phyloP scores from a whole-genome alignment of 2,888 invertebrate genomes.

The Syritta pipiens region DNA sequence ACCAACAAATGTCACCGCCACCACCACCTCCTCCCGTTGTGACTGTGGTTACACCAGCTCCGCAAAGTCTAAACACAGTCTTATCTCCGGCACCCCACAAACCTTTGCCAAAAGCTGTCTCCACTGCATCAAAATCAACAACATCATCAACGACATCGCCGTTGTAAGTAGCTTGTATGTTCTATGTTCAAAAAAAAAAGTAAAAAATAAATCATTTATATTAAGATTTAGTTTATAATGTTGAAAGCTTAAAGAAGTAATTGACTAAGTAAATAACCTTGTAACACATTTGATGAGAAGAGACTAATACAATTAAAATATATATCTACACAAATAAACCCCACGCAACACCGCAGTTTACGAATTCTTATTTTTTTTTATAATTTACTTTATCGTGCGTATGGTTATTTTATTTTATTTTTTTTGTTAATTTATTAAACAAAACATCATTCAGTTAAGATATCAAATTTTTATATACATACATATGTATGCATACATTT shows the following conservation, averaged over 20 bases:
- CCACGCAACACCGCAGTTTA: slow-evolving; percentile 51
- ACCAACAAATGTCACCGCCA: slow-evolving; percentile 65
- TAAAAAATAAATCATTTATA: slow-evolving; percentile 43
- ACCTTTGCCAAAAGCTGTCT: slow-evolving; percentile 36
- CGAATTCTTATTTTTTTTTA: slow-evolving; percentile 42
- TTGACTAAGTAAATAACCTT: slow-evolving; percentile 28
- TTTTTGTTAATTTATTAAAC: slow-evolving; percentile 67
- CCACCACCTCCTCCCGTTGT: slow-evolving; percentile 57
- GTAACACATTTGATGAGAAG: slow-evolving; percentile 34
- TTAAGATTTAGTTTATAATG: slow-evolving; percentile 27
- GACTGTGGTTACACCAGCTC: slow-evolving; percentile 60
- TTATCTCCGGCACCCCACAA: slow-evolving; percentile 60
- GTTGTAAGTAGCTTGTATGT: slow-evolving; percentile 55
- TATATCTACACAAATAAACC: slow-evolving; percentile 30
- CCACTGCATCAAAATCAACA: slow-evolving; percentile 30
- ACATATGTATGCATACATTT: slow-evolving; percentile 21
- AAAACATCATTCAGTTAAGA: slow-evolving; percentile 50
- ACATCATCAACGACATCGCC: slow-evolving; percentile 35
- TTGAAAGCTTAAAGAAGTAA: slow-evolving; percentile 4
- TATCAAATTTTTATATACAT: slow-evolving; percentile 27
- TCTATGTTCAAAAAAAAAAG: slow-evolving; percentile 12
- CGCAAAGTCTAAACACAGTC: slow-evolving; percentile 69
- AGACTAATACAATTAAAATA: slow-evolving; percentile 61
- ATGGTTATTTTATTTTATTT: slow-evolving; percentile 19
- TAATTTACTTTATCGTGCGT: slow-evolving; percentile 2